phyloP scores from a whole-genome alignment of 2,888 invertebrate genomes.

The Allophyes oxyacanthae region DNA sequence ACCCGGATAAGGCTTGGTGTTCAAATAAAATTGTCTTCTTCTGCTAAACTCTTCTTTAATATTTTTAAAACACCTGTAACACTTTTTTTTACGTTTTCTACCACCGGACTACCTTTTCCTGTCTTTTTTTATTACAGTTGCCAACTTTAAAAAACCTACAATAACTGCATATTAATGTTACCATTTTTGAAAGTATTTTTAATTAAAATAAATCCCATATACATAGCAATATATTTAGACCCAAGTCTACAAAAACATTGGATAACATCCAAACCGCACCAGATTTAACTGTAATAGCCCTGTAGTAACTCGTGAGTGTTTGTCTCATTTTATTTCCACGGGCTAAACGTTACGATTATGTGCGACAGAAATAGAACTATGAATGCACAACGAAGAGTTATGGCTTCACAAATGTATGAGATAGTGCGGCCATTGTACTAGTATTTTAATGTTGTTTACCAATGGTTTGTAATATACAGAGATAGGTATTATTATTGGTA shows the following conservation, averaged over 20 bases:
- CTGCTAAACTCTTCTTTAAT: too few species aligned
- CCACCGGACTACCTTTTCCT: too few species aligned
- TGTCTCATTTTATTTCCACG: conserved; percentile 32
- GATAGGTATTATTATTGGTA: background rate
- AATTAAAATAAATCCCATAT: too few species aligned
- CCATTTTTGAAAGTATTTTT: too few species aligned
- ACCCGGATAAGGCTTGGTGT: too few species aligned
- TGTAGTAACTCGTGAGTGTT: conserved; percentile 30
- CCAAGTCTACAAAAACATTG: conserved; percentile 7
- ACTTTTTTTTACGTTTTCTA: too few species aligned
- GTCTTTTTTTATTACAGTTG: too few species aligned
- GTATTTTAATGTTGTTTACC: background rate
- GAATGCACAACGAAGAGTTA: conserved; percentile 25
- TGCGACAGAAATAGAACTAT: conserved; percentile 25
- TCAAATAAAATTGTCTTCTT: too few species aligned
- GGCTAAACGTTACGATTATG: conserved; percentile 34
- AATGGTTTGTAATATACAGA: conserved; percentile 4
- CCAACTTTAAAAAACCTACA: too few species aligned
- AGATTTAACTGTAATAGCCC: conserved; percentile 25
- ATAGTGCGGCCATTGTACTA: conserved; percentile 15
- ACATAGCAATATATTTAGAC: too few species aligned
- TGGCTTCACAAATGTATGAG: conserved; percentile 26
- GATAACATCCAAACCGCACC: conserved; percentile 13
- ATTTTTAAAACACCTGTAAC: too few species aligned
- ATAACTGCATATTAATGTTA: too few species aligned